These are phyloP conservation scores for Heterotis niloticus DNA, from an alignment of 2,113 vertebrate species.

Conservation along the genomic window DNA sequence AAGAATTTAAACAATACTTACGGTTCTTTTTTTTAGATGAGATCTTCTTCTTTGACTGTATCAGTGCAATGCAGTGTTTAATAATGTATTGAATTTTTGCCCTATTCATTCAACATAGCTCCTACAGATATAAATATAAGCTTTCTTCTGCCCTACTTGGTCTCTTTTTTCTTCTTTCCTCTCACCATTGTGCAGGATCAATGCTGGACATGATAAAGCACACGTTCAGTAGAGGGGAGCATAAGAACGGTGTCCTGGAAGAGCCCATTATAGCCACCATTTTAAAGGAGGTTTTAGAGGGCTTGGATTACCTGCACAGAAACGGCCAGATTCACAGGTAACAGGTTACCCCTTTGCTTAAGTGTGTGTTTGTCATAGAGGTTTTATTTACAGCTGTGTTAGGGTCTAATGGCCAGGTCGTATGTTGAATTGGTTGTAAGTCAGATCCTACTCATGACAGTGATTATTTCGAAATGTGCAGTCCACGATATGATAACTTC, in stretches of 20 bases:
- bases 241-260: constrained; percentile 84
- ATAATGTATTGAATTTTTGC: background rate
- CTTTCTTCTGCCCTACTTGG: background rate
- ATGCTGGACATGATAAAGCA: constrained; percentile 99
- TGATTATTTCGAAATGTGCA: too few species aligned
- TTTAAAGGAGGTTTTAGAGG: constrained; percentile 95
- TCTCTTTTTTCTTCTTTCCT: constrained; percentile 12
- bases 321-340: constrained; percentile 98
- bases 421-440: too few species aligned
- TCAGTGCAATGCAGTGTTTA: background rate
- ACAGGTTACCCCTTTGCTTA: background rate
- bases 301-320: constrained; percentile 93
- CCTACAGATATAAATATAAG: background rate
- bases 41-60: background rate
- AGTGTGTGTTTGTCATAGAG: too few species aligned
- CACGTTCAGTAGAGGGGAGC: constrained; percentile 85
- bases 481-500: too few species aligned
- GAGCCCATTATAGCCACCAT: constrained; percentile 94
- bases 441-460: too few species aligned
- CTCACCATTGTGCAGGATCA: constrained; percentile 69
- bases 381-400: too few species aligned
- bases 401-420: too few species aligned
- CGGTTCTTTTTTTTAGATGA: background rate
- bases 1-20: too few species aligned
- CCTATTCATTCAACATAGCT: too few species aligned